Percentiles rank a stretch among this genome's conserved stretches.
Evolutionary conservation across 2,113 vertebrate genomes (phyloP).

Genomic region (Natator depressus): DNA sequence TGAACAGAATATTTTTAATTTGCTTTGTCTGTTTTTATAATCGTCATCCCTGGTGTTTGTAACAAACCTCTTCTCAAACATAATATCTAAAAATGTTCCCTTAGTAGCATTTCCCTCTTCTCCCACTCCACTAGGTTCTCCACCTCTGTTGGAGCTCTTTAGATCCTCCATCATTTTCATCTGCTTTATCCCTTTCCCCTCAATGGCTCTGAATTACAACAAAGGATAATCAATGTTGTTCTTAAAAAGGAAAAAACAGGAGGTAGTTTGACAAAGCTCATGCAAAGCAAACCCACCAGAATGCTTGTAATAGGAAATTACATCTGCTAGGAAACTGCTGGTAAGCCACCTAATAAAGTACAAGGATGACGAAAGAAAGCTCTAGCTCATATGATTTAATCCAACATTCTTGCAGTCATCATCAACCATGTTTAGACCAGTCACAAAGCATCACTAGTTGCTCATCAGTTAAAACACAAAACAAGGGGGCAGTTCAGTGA

Average conservation of each 20-base stretch:
- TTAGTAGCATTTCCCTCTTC: accelerated
- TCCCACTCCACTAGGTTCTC: not conserved
- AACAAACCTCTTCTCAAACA: not conserved
- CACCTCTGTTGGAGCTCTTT: not conserved
- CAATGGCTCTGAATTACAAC: not conserved
- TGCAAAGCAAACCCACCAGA: not conserved
- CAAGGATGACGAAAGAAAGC: not conserved
- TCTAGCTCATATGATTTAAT: not conserved
- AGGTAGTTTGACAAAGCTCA: not conserved
- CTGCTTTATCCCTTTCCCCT: not conserved
- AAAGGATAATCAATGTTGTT: not conserved
- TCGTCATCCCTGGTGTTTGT: not conserved
- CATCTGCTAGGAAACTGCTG: accelerated
- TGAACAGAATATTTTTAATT: not conserved
- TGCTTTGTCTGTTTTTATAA: accelerated
- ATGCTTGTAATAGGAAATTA: not conserved
- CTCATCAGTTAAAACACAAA: not conserved
- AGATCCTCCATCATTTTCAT: not conserved
- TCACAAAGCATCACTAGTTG: not conserved
- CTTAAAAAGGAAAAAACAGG: not conserved
- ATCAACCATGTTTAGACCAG: not conserved
- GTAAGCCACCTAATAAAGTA: not conserved
- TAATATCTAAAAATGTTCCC: not conserved
- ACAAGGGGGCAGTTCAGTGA: not conserved
- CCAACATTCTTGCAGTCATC: not conserved